Conservation (phyloP, 2,888 invertebrate genomes). For the Sphaerophoria rueppellii region DNA sequence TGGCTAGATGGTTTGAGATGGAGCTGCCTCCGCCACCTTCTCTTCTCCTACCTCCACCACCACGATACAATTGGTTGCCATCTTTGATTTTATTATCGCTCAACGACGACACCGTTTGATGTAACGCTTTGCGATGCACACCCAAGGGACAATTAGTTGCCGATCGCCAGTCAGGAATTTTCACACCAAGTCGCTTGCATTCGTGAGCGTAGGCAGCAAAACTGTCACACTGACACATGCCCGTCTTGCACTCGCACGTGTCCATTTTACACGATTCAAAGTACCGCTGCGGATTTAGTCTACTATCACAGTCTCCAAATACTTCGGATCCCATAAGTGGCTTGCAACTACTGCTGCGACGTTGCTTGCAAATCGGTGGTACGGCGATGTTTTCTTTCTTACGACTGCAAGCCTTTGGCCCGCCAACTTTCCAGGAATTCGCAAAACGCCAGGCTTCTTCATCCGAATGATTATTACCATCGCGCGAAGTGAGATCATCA, state of each 20-base stretch:
- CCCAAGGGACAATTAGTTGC: slow-evolving; percentile 86
- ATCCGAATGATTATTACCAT: slow-evolving; percentile 87
- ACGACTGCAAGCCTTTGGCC: slow-evolving; percentile 87
- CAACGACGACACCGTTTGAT: slow-evolving; percentile 74
- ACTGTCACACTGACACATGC: slow-evolving; percentile 94
- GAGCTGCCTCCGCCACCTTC: slow-evolving; percentile 27
- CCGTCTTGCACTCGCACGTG: slow-evolving; percentile 92
- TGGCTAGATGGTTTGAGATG: slow-evolving; percentile 26
- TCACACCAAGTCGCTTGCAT: slow-evolving; percentile 90
- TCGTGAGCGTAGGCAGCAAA: slow-evolving; percentile 94
- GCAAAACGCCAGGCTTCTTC: slow-evolving; percentile 87
- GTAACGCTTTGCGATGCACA: slow-evolving; percentile 72
- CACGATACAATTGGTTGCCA: slow-evolving; percentile 55
- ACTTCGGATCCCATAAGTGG: slow-evolving; percentile 83
- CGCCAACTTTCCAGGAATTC: slow-evolving; percentile 95
- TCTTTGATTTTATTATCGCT: slow-evolving; percentile 66
- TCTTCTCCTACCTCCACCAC: slow-evolving; percentile 22
- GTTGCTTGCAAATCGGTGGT: slow-evolving; percentile 83
- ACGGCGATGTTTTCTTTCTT: slow-evolving; percentile 82
- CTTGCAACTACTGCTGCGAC: slow-evolving; percentile 83
- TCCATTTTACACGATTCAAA: slow-evolving; percentile 93
- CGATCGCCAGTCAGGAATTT: slow-evolving; percentile 88
- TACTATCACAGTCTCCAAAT: slow-evolving; percentile 90
- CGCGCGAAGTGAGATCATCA: slow-evolving; percentile 91
- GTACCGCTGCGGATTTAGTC: slow-evolving; percentile 91